These are phyloP conservation scores for Napeogenes sylphis DNA, from an alignment of 2,888 invertebrate genomes.

Conservation along the genomic window DNA sequence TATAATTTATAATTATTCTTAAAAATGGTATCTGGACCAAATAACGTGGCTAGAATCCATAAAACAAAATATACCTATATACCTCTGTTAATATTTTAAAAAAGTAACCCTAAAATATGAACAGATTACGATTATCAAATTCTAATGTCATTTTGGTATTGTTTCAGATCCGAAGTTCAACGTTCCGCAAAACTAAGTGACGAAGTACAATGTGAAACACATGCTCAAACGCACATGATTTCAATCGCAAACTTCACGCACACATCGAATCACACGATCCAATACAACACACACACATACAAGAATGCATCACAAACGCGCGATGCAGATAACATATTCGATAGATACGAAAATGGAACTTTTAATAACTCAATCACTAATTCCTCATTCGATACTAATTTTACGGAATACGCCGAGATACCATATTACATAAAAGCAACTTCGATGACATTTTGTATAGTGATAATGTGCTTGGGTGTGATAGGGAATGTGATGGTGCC, in stretches of 20 bases:
- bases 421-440: conserved; percentile 92
- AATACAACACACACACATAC: conserved; percentile 44
- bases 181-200: conserved; percentile 21
- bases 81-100: no score
- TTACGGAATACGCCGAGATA: conserved; percentile 78
- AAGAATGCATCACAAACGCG: conserved; percentile 45
- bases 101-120: no score
- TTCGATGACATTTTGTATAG: conserved; percentile 91
- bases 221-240: conserved; percentile 62
- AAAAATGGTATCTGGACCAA: no score
- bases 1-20: no score
- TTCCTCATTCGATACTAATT: conserved; percentile 49
- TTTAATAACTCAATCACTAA: conserved; percentile 46
- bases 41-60: no score
- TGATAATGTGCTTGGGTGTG: conserved; percentile 92
- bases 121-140: no score
- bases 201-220: conserved; percentile 53
- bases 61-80: no score
- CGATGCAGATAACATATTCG: conserved; percentile 34
- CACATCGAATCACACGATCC: conserved; percentile 47
- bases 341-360: conserved; percentile 38
- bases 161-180: conserved; percentile 29
- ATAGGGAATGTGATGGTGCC: conserved; percentile 96
- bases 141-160: conserved; percentile 11
- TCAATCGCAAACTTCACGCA: conserved; percentile 63